Percentiles rank a stretch among this genome's conserved stretches.
Evolutionary conservation across 2,797 vertebrate genomes (phyloP).

Genomic region (Rhabdomys pumilio): DNA sequence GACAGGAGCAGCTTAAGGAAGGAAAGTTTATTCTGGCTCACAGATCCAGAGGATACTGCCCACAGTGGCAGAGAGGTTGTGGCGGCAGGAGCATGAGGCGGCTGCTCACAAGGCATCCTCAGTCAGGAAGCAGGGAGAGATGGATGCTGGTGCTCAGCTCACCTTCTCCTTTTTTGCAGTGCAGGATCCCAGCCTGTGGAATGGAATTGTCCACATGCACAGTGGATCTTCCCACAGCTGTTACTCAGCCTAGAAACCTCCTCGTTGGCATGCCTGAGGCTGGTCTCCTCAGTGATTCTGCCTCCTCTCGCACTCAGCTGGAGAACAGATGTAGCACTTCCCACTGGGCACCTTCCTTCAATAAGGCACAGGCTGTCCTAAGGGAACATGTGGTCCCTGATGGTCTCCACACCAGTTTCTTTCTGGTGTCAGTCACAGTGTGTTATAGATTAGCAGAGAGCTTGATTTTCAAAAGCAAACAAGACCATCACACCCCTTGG

Average conservation of each 20-base stretch:
- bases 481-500: background rate
- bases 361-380: background rate
- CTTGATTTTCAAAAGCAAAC: background rate
- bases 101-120: background rate
- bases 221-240: background rate
- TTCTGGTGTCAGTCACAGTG: accelerated
- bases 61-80: background rate
- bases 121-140: background rate
- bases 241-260: background rate
- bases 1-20: background rate
- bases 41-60: background rate
- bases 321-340: background rate
- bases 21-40: background rate
- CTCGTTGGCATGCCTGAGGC: background rate
- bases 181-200: background rate
- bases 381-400: background rate
- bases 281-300: background rate
- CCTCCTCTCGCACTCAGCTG: background rate
- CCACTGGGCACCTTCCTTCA: background rate
- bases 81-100: background rate
- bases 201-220: no score
- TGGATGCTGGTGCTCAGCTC: background rate
- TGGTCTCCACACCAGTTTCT: background rate
- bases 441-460: background rate
- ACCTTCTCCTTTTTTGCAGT: background rate